Evolutionary conservation across 2,113 vertebrate genomes (phyloP), one percentile per base, ranked within the genome.

Genomic region (Grus americana): DNA sequence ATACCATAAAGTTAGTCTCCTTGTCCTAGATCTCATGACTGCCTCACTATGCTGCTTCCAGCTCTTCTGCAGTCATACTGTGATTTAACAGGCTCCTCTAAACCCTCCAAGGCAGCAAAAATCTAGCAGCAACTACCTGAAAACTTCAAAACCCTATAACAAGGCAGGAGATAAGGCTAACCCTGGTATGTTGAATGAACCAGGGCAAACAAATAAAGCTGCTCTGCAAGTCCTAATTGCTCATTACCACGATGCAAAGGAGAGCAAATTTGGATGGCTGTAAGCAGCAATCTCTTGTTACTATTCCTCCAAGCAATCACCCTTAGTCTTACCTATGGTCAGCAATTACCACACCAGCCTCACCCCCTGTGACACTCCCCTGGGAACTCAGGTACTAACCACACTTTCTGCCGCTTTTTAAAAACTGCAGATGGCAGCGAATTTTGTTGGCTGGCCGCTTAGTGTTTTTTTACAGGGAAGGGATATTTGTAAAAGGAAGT

Each of bases 131-230:
- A 47, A 15, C 59, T 46, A 59, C 61, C 55, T 32, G 17, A 83
- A 87, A 68, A 63, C 47, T 80, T 67, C 63, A 61, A 62, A 58
- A 76, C 5, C 40, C 46, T 38, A 10, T n/a, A 74, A 70, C 8
- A 88, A 74, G 52, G 15, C 34, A 49, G 68, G 50, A 74, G 55
- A 81, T 20, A 40, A 84, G 40, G 30, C 62, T 57, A 88, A 71
- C 9, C 26, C 79, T 46, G 61, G 20, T 42, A 59, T 65, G 49
- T 4, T 52, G n/a, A 47, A 55, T 2, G 8, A 88, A 91, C 52
- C 47, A 90, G 90, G 11, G 5, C 67, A 96, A 93, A 74, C 15
- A 84, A 90, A 93, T 86, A 90, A 95, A 94, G 13, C 65, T 80
- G 27, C 40, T 65, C 32, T 89, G 40, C 50, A 84, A 84, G 75